Conservation (phyloP, 2,797 vertebrate genomes). For the Dendrocincla fuliginosa region DNA sequence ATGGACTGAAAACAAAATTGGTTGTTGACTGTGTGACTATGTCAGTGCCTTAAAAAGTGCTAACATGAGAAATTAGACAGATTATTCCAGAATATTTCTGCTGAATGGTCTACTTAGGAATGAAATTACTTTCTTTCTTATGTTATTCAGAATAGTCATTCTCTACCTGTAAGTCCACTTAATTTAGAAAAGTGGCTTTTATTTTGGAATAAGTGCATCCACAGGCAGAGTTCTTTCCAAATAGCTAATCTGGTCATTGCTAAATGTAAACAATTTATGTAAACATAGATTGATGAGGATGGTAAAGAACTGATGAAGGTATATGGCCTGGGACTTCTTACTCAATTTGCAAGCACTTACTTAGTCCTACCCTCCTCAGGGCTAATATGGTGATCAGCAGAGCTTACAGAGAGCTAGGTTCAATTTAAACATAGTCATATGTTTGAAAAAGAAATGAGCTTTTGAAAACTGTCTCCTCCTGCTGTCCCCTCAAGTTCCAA, state of each 20-base stretch:
- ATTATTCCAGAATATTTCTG: neutral
- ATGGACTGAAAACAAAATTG: neutral
- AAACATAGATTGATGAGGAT: conserved; percentile 1
- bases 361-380: neutral
- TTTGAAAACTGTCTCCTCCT: neutral
- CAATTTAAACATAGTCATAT: neutral
- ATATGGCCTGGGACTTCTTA: conserved; percentile 27
- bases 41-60: neutral
- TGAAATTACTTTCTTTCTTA: neutral
- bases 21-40: neutral
- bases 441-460: conserved; percentile 32
- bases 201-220: conserved; percentile 39
- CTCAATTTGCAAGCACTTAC: conserved; percentile 24
- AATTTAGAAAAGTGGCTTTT: conserved; percentile 25
- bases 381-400: conserved; percentile 9
- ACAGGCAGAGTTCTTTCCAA: conserved; percentile 36
- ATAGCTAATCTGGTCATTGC: conserved; percentile 30
- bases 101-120: neutral
- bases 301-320: neutral
- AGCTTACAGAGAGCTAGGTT: neutral
- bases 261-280: conserved; percentile 22
- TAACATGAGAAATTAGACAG: neutral
- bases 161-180: neutral
- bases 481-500: neutral
- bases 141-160: neutral